Percentiles rank a stretch among this genome's conserved stretches.
phyloP scores from a whole-genome alignment of 1,140 invertebrate genomes.

The Dreissena rostriformis region DNA sequence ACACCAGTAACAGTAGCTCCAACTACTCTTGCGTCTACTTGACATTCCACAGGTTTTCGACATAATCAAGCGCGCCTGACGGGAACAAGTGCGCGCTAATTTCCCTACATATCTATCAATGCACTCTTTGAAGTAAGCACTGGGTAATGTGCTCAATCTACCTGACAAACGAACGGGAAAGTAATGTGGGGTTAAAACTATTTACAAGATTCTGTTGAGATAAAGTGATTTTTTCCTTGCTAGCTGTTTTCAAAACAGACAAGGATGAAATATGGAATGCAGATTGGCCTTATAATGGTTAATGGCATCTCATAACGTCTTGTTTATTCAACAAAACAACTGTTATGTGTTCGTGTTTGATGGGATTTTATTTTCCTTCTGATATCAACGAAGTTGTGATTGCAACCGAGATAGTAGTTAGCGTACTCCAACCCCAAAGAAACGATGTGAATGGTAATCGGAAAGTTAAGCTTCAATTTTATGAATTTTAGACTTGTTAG shows the following conservation, averaged over 20 bases:
- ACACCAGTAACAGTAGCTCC: not conserved
- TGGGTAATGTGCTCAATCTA: constrained; percentile 26
- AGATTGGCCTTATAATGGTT: not conserved
- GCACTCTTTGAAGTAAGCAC: constrained; percentile 20
- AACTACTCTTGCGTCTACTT: not conserved
- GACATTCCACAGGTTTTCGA: not conserved
- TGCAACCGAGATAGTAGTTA: too few relatives aligned
- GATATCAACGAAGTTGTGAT: too few relatives aligned
- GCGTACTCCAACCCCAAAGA: too few relatives aligned
- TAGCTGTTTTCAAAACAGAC: not conserved
- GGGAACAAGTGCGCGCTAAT: constrained; percentile 47
- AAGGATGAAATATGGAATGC: not conserved
- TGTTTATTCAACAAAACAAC: not conserved
- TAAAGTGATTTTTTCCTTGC: not conserved
- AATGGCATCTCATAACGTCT: not conserved
- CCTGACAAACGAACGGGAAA: constrained; percentile 28
- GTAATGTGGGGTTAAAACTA: constrained; percentile 43
- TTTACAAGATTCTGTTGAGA: constrained; percentile 16
- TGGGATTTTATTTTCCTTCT: not conserved
- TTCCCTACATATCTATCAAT: constrained; percentile 47
- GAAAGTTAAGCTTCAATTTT: too few relatives aligned
- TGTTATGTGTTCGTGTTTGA: not conserved
- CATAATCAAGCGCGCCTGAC: not conserved
- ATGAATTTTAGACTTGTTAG: too few relatives aligned
- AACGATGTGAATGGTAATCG: too few relatives aligned